phyloP scores from a whole-genome alignment of 2,888 invertebrate species.

The Strigamia transsilvanica region DNA sequence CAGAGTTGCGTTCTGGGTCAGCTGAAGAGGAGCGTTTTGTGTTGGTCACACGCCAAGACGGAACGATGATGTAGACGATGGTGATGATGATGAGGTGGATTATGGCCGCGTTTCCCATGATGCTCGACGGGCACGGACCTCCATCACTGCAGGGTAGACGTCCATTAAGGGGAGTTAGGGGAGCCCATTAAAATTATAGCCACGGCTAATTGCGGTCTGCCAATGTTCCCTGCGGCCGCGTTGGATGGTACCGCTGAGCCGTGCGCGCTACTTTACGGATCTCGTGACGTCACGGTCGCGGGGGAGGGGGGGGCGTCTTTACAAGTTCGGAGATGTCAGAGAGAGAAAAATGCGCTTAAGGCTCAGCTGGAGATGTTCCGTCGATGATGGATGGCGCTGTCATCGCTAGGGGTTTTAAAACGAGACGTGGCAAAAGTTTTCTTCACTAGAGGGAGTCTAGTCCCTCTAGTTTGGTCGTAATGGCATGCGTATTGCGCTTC shows the following conservation, averaged over 20 bases:
- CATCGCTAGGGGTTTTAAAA: constrained; percentile 3
- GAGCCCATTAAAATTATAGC: constrained; percentile 36
- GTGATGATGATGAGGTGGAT: constrained; percentile 10
- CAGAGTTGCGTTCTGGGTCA: background rate
- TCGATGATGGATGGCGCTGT: constrained; percentile 23
- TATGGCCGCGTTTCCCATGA: background rate
- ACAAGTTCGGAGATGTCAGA: background rate
- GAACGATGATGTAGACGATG: background rate
- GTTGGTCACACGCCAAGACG: background rate
- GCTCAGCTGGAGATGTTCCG: constrained; percentile 11
- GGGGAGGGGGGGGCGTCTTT: background rate
- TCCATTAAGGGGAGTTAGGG: constrained; percentile 37
- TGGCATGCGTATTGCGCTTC: background rate
- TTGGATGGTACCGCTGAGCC: background rate
- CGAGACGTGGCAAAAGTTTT: background rate
- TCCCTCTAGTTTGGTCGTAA: constrained; percentile 24
- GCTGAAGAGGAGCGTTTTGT: background rate
- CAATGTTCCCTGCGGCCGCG: constrained; percentile 27
- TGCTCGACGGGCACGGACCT: background rate
- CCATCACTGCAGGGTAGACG: background rate
- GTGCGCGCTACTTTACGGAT: background rate
- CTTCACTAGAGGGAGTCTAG: background rate
- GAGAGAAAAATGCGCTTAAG: background rate
- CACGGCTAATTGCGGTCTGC: constrained; percentile 36
- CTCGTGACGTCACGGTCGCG: background rate